Evolutionary conservation across 2,113 vertebrate species (phyloP), one percentile per base, ranked within the genome.

Genomic region (Dicentrarchus labrax): DNA sequence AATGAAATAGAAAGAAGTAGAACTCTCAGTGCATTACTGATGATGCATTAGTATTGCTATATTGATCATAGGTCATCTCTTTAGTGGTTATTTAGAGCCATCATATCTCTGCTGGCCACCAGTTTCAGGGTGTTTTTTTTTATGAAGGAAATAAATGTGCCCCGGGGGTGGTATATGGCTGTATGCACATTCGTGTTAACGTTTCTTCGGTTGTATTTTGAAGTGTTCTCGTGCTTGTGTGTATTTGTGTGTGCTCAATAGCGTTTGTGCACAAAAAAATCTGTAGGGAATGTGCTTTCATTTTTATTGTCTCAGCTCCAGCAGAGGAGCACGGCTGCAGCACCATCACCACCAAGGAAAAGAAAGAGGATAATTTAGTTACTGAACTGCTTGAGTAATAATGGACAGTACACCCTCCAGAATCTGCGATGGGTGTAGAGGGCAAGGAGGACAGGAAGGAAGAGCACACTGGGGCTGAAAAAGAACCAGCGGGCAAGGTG

Each of bases 1-100:
- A 83, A 89, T 77, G 50, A 69, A 88, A 80, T 45, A 75, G 36
- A 30, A 57, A 84, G 9, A 69, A 53, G 76, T 3, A 62, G 72
- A 81, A 72, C 64, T 22, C n/a, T 38, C 1, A 39, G 76, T 72
- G 43, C n/a, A 66, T 80, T 76, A 71, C 45, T 76, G 72, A 62
- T 61, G 78, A 68, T 73, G 53, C 54, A 76, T 74, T 51, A 16
- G 13, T 54, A 56, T 65, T 72, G 64, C 47, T 61, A 11, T 83
- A 70, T 88, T 83, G 80, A 75, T 78, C 60, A 72, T 17, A 22
- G 47, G 50, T 82, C 61, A 61, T 77, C 62, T 62, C 47, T 64
- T 76, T 53, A 60, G 45, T 66, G 15, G 53, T 76, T 86, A 72
- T 83, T 84, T 82, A 75, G 24, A 76, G 68, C 45, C 53, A 38